phyloP scores from a whole-genome alignment of 1,140 invertebrate genomes.

The Hermetia illucens region DNA sequence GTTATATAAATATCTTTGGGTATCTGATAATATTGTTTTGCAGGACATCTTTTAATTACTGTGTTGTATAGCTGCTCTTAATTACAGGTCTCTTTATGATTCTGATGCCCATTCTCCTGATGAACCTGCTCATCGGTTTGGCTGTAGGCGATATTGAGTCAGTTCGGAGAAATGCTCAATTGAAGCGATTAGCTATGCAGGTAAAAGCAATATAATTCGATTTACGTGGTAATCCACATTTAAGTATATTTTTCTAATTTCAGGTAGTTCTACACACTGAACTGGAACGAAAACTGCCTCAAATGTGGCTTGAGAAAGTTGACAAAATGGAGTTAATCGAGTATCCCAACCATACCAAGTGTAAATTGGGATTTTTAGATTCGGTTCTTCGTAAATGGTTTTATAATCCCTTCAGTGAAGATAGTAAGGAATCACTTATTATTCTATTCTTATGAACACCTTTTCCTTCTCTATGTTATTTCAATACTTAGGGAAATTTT shows the following conservation, averaged over 20 bases:
- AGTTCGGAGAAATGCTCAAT: constrained; percentile 70
- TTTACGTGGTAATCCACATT: too few relatives aligned
- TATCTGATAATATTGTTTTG: too few relatives aligned
- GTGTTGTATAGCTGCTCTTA: too few relatives aligned
- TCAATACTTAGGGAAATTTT: too few relatives aligned
- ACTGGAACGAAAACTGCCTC: constrained; percentile 67
- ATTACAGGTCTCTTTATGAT: constrained; percentile 63
- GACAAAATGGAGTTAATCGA: constrained; percentile 67
- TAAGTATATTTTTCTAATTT: too few relatives aligned
- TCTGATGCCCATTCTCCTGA: constrained; percentile 79
- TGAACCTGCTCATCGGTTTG: constrained; percentile 88
- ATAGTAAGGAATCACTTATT: too few relatives aligned
- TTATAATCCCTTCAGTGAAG: constrained; percentile 56
- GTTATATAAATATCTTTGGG: too few relatives aligned
- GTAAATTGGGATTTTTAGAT: constrained; percentile 53
- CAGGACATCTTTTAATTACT: too few relatives aligned
- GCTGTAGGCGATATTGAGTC: constrained; percentile 86
- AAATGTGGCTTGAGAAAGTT: constrained; percentile 54
- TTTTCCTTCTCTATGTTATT: too few relatives aligned
- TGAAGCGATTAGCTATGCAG: constrained; percentile 83
- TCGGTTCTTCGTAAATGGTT: constrained; percentile 57
- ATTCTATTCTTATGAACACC: too few relatives aligned
- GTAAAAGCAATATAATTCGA: too few relatives aligned
- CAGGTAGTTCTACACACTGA: constrained; percentile 76
- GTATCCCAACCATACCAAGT: constrained; percentile 61